Percentiles rank a stretch among this genome's conserved stretches.
These are phyloP conservation scores for Emmelina monodactyla DNA, from an alignment of 2,888 invertebrate species.

Conservation along the genomic window DNA sequence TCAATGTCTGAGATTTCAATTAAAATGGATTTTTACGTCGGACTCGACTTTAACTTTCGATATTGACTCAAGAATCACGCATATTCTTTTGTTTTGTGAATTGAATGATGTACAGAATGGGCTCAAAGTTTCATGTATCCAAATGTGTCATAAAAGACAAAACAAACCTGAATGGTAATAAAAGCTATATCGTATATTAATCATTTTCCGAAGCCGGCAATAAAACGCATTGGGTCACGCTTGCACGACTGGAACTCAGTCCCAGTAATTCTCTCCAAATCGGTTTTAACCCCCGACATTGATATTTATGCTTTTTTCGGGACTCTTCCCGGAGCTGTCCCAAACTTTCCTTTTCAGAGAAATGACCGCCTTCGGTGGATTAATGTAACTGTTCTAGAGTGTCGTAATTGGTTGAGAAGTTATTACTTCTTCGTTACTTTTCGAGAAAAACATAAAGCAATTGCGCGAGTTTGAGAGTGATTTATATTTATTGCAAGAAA, in stretches of 20 bases:
- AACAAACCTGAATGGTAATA: too few species aligned
- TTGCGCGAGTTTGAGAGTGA: constrained; percentile 40
- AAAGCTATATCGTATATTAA: too few species aligned
- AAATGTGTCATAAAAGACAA: constrained; percentile 2
- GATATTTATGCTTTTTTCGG: constrained; percentile 55
- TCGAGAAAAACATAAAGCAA: constrained; percentile 47
- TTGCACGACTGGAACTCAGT: background rate
- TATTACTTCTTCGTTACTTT: constrained; percentile 49
- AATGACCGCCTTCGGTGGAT: constrained; percentile 39
- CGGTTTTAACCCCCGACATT: constrained; percentile 27
- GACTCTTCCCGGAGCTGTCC: constrained; percentile 34
- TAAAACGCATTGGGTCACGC: constrained; percentile 36
- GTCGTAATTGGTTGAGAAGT: constrained; percentile 53
- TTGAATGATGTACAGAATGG: too few species aligned
- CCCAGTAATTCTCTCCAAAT: background rate
- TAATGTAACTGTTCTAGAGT: constrained; percentile 44
- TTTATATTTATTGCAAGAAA: constrained; percentile 42
- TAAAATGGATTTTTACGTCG: too few species aligned
- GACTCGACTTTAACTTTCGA: too few species aligned
- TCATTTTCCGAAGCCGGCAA: constrained; percentile 35
- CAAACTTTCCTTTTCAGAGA: constrained; percentile 44
- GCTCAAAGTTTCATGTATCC: too few species aligned
- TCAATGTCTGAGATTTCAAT: too few species aligned
- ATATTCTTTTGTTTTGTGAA: too few species aligned
- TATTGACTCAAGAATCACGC: too few species aligned